Evolutionary conservation across 2,888 invertebrate genomes (phyloP).

Genomic region (Drosophila histrio): DNA sequence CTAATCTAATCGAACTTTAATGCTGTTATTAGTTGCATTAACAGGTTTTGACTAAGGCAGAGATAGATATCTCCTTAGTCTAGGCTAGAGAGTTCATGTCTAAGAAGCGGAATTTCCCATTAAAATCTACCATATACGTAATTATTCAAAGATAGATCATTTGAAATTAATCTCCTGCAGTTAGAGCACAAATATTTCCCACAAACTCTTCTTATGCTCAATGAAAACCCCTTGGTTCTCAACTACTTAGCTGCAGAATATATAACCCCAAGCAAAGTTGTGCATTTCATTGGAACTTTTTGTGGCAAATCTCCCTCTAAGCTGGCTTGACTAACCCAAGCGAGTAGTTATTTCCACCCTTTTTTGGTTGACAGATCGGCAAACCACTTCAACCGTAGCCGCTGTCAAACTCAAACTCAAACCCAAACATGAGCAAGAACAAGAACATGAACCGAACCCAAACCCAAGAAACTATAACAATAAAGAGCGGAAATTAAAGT

Average conservation of each 20-base stretch:
- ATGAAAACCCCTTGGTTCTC: background rate
- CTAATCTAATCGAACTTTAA: background rate
- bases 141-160: background rate
- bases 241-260: background rate
- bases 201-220: background rate
- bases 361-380: constrained; percentile 60
- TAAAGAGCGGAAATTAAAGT: constrained; percentile 80
- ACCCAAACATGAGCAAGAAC: constrained; percentile 5
- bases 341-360: constrained; percentile 48
- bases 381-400: constrained; percentile 59
- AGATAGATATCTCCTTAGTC: too few relatives aligned
- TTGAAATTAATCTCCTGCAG: background rate
- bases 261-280: constrained; percentile 17
- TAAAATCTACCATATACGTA: background rate
- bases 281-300: constrained; percentile 34
- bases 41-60: too few relatives aligned
- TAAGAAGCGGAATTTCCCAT: background rate
- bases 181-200: constrained; percentile 3
- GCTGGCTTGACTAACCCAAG: constrained; percentile 17
- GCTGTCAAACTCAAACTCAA: constrained; percentile 46
- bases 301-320: constrained; percentile 27
- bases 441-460: constrained; percentile 22
- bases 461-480: constrained; percentile 68
- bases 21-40: too few relatives aligned
- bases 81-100: too few relatives aligned